These are phyloP conservation scores for Eospalax fontanierii DNA, from an alignment of 2,797 vertebrate species.

Conservation along the genomic window DNA sequence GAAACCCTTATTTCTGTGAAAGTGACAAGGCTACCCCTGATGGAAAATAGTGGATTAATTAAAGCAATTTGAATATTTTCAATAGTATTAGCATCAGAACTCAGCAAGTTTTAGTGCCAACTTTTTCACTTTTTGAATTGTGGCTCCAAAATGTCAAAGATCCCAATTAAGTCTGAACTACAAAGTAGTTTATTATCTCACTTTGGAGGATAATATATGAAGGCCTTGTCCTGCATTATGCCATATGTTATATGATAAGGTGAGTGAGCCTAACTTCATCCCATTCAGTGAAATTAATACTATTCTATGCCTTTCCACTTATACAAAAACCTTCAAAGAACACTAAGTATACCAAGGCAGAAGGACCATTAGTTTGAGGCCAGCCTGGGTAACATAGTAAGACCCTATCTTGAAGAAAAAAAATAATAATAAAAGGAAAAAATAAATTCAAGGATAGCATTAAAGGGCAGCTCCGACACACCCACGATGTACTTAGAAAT, in stretches of 20 bases:
- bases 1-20: constrained; percentile 13
- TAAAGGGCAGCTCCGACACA: not conserved
- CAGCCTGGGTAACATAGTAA: not conserved
- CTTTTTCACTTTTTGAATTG: constrained; percentile 37
- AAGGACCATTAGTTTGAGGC: not conserved
- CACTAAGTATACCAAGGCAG: no score
- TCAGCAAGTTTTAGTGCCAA: not conserved
- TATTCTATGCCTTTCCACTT: not conserved
- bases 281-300: not conserved
- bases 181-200: constrained; percentile 26
- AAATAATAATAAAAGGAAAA: not conserved
- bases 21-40: constrained; percentile 12
- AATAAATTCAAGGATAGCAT: not conserved
- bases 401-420: not conserved
- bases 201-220: not conserved
- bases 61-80: constrained; percentile 58
- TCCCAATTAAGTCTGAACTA: not conserved
- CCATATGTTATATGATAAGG: not conserved
- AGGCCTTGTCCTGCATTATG: not conserved
- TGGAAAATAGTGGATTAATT: constrained; percentile 44
- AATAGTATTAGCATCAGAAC: not conserved
- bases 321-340: constrained; percentile 25
- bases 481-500: constrained; percentile 19
- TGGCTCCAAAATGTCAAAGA: constrained; percentile 18
- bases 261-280: not conserved